These are phyloP conservation scores for Oriolus oriolus DNA, from an alignment of 2,113 vertebrate genomes.

Conservation along the genomic window DNA sequence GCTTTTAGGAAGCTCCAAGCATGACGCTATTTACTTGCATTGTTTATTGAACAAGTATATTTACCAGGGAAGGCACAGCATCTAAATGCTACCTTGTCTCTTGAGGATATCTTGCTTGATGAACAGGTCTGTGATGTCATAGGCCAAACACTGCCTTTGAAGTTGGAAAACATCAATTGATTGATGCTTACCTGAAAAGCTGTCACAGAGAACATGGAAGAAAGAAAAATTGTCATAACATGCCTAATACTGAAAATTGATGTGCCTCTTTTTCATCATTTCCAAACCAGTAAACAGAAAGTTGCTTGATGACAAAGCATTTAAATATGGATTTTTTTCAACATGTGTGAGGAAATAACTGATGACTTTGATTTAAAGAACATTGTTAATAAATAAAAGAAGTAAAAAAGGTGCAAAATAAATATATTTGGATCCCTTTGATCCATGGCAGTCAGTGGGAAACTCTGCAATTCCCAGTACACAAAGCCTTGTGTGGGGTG, in stretches of 20 bases:
- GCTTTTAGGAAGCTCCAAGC: neutral
- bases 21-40: neutral
- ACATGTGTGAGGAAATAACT: neutral
- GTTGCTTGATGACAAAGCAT: neutral
- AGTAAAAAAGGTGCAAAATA: neutral
- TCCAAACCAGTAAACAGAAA: neutral
- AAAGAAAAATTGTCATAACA: slow-evolving; percentile 29
- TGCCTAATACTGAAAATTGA: neutral
- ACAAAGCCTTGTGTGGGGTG: neutral
- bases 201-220: neutral
- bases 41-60: neutral
- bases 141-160: slow-evolving; percentile 35
- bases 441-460: neutral
- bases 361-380: neutral
- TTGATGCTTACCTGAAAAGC: slow-evolving; percentile 9
- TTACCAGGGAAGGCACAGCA: neutral
- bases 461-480: neutral
- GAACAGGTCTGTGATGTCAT: neutral
- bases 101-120: neutral
- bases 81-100: neutral
- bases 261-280: neutral
- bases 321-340: neutral
- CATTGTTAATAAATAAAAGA: neutral
- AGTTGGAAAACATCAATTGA: slow-evolving; percentile 10
- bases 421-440: neutral